Evolutionary conservation across 2,888 invertebrate genomes (phyloP), one percentile per base, ranked within the genome.

Genomic region (Stenodera caucasica): DNA sequence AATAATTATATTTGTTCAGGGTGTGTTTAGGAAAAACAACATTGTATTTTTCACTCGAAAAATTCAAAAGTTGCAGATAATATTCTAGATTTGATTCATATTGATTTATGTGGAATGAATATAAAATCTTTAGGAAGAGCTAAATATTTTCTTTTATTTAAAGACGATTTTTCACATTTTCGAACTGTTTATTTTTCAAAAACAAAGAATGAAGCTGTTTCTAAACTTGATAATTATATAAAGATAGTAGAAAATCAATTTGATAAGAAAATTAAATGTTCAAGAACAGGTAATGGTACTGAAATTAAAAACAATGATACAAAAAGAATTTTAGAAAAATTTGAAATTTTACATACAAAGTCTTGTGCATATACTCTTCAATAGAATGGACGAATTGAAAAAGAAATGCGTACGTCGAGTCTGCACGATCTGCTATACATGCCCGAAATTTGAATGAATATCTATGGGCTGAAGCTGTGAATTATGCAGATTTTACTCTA

Each of bases 401-500:
- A 74, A 52, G 73, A 76, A 67, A 76, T 75, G 72, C 58, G 75
- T 23, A 76, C 73, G 71, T 73, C 4, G 75, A 76, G 57, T 63
- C 72, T 57, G 71, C 74, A 32, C 61, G 73, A 53, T 64, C 75
- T 18, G 67, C 55, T 5, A 67, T 70, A 14, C 60, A 66, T 58
- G 68, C 70, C 23, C 15, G 30, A 52, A 40, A 58, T 11, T n/a
- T n/a, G n/a, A n/a, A n/a, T n/a, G 15, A 71, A 14, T 55, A 65
- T 49, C 18, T 68, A 29, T 70, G 72, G 66, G 69, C 64, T 15
- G 70, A 73, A 60, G 71, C 72, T 15, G 49, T 72, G 4, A 70
- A 67, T 45, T 71, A 71, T 60, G 64, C 64, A 51, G 64, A 66
- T 11, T 68, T 70, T 35, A 69, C 71, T 30, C 35, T 70, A 12